A percentile compares a stretch with the other conserved stretches of the same genome.
Evolutionary conservation across 2,113 vertebrate species (phyloP).

Genomic region (Chlorodrepanis virens): DNA sequence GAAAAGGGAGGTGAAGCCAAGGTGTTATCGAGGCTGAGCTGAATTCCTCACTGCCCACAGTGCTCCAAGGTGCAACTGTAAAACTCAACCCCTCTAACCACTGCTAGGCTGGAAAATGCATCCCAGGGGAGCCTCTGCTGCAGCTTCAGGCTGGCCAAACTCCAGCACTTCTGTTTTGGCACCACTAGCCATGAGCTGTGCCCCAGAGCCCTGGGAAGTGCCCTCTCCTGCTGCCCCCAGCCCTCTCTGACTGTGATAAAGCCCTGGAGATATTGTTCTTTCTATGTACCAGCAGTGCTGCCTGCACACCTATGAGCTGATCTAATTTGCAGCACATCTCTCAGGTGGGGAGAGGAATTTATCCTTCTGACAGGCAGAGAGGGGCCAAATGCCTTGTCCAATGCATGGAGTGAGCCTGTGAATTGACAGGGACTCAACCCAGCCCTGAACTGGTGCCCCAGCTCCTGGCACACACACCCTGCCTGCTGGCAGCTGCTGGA

Average conservation of each 20-base stretch:
- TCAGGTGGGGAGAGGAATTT: neutral
- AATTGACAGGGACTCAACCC: neutral
- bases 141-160: neutral
- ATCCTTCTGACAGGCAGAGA: constrained; percentile 8
- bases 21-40: neutral
- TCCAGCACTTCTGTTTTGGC: neutral
- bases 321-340: constrained; percentile 8
- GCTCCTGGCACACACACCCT: neutral
- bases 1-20: neutral
- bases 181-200: fast-evolving
- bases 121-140: neutral
- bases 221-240: neutral
- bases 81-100: neutral
- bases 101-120: fast-evolving
- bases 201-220: neutral
- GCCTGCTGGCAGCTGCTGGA: constrained; percentile 6
- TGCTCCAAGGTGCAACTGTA: neutral
- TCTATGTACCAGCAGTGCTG: neutral
- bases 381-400: neutral
- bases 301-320: neutral
- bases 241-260: neutral
- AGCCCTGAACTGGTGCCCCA: neutral
- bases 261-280: neutral
- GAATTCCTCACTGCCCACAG: neutral
- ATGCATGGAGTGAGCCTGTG: neutral